Conservation (phyloP, 2,888 invertebrate species). For the Oscheius myriophilus region DNA sequence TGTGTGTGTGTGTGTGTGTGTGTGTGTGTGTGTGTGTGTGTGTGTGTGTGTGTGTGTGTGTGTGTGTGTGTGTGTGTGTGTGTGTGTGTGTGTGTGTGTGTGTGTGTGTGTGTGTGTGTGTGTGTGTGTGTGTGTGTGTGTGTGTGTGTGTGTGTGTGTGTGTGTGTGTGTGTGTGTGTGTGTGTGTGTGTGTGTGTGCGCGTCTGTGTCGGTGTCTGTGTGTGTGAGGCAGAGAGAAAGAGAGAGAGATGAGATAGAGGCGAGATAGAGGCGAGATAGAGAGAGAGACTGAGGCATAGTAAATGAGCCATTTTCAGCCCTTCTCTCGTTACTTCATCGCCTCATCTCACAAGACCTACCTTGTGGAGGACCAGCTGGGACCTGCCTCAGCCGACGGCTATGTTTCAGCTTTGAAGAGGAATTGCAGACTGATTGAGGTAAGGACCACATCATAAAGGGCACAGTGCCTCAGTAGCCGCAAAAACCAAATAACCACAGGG, state of each 20-base stretch:
- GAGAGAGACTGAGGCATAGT: neutral
- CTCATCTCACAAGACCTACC: conserved; percentile 49
- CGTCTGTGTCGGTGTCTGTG: no score
- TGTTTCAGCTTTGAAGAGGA: conserved; percentile 74
- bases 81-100: conserved; percentile 58
- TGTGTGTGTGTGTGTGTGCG: neutral
- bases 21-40: neutral
- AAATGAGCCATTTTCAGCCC: conserved; percentile 35
- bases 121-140: conserved; percentile 58
- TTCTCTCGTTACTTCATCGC: conserved; percentile 70
- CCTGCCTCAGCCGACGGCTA: conserved; percentile 75
- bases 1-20: conserved; percentile 58
- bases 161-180: conserved; percentile 58
- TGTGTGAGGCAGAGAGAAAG: neutral
- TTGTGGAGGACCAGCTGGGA: conserved; percentile 76
- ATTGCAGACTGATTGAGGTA: conserved; percentile 76
- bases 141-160: neutral
- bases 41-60: conserved; percentile 58
- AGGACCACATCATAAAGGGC: conserved; percentile 6
- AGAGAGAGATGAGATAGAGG: neutral
- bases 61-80: neutral
- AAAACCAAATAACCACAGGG: neutral
- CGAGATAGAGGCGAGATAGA: neutral
- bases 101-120: neutral
- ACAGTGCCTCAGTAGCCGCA: neutral